These are phyloP conservation scores for Bombus superbus DNA, from an alignment of 1,140 invertebrate genomes.

Conservation along the genomic window DNA sequence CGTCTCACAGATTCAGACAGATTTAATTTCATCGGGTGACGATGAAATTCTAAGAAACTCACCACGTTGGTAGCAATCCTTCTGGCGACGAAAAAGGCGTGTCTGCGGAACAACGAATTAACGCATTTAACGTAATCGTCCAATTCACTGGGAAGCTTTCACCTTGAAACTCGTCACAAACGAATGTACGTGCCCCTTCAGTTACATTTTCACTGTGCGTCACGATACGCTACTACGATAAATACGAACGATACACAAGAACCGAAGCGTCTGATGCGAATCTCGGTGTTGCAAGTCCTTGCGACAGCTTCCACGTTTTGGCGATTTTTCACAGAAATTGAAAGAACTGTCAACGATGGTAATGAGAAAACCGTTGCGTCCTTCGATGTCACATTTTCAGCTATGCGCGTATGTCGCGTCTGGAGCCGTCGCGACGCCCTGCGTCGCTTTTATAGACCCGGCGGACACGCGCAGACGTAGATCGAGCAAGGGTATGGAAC, in stretches of 20 bases:
- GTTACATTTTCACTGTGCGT: slow-evolving; percentile 39
- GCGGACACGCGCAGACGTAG: slow-evolving; percentile 75
- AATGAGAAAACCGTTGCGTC: not conserved
- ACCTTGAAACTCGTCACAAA: not conserved
- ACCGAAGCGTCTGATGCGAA: rapidly evolving
- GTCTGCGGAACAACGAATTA: not conserved
- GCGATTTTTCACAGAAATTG: not conserved
- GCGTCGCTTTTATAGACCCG: slow-evolving; percentile 76
- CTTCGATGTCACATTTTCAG: slow-evolving; percentile 76
- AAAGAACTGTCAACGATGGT: not conserved
- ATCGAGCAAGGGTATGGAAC: slow-evolving; percentile 57
- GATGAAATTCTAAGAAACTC: not conserved
- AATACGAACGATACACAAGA: not conserved
- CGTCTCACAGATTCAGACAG: not conserved
- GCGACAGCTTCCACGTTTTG: not conserved
- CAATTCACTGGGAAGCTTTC: not conserved
- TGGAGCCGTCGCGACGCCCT: slow-evolving; percentile 76
- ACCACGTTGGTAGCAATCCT: slow-evolving; percentile 35
- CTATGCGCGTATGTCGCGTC: slow-evolving; percentile 77
- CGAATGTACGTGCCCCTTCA: not conserved
- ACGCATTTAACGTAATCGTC: not conserved
- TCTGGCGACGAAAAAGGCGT: not conserved
- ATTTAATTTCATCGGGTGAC: not conserved
- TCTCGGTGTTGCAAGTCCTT: not conserved
- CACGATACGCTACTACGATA: not conserved